Base-by-base conservation (phyloP, 1,140 invertebrate species). In the Oppia nitens region DNA sequence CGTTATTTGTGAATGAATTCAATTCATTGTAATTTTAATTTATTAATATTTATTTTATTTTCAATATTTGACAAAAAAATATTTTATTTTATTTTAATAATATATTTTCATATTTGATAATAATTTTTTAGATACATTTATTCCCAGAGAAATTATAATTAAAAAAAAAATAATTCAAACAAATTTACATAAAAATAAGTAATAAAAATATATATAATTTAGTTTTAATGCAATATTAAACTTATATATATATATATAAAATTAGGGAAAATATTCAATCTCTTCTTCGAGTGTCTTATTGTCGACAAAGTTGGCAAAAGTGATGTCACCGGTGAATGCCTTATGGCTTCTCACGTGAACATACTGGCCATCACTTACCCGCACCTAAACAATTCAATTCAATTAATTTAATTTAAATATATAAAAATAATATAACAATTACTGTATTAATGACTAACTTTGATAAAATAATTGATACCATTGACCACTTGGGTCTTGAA, bases 401-500 rank as follows among this genome's bases (percentile, higher is more conserved):
- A 45, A 28, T n/a, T 2, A 11, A 60, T 6, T 25, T 29, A 23
- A 61, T n/a, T 24, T 52, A 52, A 60, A 20, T 60, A 25, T 23
- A 23, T 49, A 20, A n/a, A 21, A 59, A 40, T 1, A 9, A 20
- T 40, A 21, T 9, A 49, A 25, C 55, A 29, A n/a, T n/a, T n/a
- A 55, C n/a, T 23, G 24, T 59, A 24, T 58, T 24, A 57, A 60
- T 55, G 11, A 14, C 11, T 47, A 61, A 65, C 64, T 53, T 65
- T 65, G n/a, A 65, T 65, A n/a, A 65, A 65, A 53, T 65, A 65
- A 54, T 65, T 65, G 3, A 64, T 59, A 21, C 64, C 64, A 65
- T 65, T 65, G 2, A 65, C 64, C 23, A 65, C 24, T 47, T 65
- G 64, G n/a, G 51, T 61, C 47, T 50, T 58, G 59, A 61, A 65